A percentile compares a stretch with the other conserved stretches of the same genome.
Evolutionary conservation across 2,888 invertebrate genomes (phyloP).

Genomic region (Octonoba sinensis): DNA sequence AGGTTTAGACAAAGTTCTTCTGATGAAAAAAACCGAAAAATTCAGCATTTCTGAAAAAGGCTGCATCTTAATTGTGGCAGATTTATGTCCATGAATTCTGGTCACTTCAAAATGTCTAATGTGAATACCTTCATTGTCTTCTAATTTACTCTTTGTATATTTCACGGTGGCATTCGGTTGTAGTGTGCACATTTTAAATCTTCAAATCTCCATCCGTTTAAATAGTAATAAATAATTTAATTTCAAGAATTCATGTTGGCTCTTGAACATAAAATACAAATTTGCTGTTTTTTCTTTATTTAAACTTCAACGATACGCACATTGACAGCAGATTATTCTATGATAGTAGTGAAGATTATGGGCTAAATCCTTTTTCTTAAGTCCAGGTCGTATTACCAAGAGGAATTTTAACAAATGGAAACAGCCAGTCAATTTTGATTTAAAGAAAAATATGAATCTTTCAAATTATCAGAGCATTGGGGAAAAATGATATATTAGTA

Average conservation of each 20-base stretch:
- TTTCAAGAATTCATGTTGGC: no score
- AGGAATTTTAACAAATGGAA: background rate
- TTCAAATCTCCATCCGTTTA: no score
- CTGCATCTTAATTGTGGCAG: no score
- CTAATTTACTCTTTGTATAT: no score
- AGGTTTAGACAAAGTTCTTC: background rate
- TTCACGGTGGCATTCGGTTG: no score
- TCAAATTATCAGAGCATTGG: background rate
- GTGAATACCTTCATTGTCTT: no score
- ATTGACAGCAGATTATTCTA: background rate
- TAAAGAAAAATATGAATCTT: constrained; percentile 2
- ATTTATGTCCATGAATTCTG: no score
- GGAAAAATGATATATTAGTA: background rate
- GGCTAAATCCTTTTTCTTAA: background rate
- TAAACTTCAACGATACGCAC: constrained; percentile 7
- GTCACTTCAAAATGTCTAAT: no score
- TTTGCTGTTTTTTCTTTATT: no score
- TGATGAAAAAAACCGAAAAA: background rate
- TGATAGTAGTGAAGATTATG: background rate
- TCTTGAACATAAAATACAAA: no score
- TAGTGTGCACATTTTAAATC: no score
- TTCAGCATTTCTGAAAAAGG: background rate
- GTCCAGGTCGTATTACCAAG: background rate
- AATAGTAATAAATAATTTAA: no score
- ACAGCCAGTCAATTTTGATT: constrained; percentile 11